A percentile compares a stretch with the other conserved stretches of the same genome.
Evolutionary conservation across 2,113 vertebrate species (phyloP).

Genomic region (Tachysurus vachellii): DNA sequence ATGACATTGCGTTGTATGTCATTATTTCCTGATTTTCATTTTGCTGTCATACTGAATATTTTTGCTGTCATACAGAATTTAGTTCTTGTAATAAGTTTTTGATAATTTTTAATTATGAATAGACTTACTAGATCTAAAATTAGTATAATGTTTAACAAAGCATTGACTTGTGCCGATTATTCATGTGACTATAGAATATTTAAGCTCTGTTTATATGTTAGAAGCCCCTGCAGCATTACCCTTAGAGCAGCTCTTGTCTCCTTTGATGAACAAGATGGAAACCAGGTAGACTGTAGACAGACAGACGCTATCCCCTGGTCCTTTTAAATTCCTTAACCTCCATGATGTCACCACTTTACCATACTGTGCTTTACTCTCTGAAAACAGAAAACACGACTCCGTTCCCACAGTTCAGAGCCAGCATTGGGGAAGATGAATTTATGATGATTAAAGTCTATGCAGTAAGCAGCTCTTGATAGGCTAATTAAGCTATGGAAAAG

Average conservation of each 20-base stretch:
- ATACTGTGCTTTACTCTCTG: constrained; percentile 28
- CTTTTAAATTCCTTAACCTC: constrained; percentile 48
- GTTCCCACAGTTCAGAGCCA: constrained; percentile 37
- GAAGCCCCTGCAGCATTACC: constrained; percentile 28
- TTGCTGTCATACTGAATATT: background rate
- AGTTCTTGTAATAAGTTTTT: background rate
- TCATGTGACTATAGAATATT: constrained; percentile 35
- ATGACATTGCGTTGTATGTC: background rate
- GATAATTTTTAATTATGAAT: background rate
- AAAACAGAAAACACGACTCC: constrained; percentile 32
- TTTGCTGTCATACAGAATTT: background rate
- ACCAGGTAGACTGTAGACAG: constrained; percentile 49
- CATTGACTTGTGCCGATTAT: background rate
- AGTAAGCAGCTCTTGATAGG: constrained; percentile 10
- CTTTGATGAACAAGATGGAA: constrained; percentile 46
- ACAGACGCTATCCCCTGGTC: constrained; percentile 43
- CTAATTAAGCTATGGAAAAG: constrained; percentile 30
- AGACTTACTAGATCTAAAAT: background rate
- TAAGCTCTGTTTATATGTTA: constrained; percentile 30
- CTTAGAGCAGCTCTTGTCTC: constrained; percentile 33
- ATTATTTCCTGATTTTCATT: background rate
- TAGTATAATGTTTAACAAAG: background rate
- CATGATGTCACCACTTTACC: constrained; percentile 52
- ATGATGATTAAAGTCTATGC: constrained; percentile 14
- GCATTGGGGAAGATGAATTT: constrained; percentile 24